A percentile compares a stretch with the other conserved stretches of the same genome.
Evolutionary conservation across 2,888 invertebrate genomes (phyloP).

Genomic region (Athrips mouffetella): DNA sequence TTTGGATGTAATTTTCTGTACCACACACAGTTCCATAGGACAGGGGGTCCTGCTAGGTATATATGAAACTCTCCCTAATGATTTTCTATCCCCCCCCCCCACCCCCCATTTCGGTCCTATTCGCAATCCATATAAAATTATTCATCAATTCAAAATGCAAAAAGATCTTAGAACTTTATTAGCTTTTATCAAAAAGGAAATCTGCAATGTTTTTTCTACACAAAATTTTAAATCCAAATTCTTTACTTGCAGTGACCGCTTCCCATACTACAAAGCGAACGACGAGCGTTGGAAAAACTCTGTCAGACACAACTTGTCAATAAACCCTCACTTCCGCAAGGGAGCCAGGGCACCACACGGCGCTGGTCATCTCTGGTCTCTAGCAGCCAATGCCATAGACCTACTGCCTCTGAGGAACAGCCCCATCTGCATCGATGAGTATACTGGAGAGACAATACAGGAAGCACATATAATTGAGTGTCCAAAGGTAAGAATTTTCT

Average conservation of each 20-base stretch:
- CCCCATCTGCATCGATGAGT: conserved; percentile 38
- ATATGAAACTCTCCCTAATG: too few relatives aligned
- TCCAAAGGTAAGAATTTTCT: conserved; percentile 49
- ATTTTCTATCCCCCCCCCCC: too few relatives aligned
- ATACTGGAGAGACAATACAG: conserved; percentile 33
- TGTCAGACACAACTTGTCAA: conserved; percentile 92
- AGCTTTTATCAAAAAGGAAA: too few relatives aligned
- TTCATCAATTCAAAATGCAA: too few relatives aligned
- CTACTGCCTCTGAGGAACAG: conserved; percentile 55
- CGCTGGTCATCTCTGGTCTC: conserved; percentile 93
- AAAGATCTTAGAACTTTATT: too few relatives aligned
- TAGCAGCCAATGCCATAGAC: conserved; percentile 80
- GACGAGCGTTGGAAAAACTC: conserved; percentile 97
- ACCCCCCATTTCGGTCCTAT: too few relatives aligned
- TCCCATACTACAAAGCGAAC: conserved; percentile 92
- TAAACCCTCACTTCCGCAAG: conserved; percentile 93
- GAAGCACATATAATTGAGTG: conserved; percentile 52
- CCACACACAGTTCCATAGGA: too few relatives aligned
- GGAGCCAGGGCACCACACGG: conserved; percentile 92
- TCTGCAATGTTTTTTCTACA: too few relatives aligned
- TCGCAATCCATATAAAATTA: too few relatives aligned
- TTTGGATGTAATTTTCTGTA: too few relatives aligned
- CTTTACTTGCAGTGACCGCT: conserved; percentile 84
- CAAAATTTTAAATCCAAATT: too few relatives aligned
- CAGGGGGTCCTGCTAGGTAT: too few relatives aligned